Percentiles rank a stretch among this genome's conserved stretches.
Evolutionary conservation across 2,113 vertebrate species (phyloP).

Genomic region (Struthio camelus): DNA sequence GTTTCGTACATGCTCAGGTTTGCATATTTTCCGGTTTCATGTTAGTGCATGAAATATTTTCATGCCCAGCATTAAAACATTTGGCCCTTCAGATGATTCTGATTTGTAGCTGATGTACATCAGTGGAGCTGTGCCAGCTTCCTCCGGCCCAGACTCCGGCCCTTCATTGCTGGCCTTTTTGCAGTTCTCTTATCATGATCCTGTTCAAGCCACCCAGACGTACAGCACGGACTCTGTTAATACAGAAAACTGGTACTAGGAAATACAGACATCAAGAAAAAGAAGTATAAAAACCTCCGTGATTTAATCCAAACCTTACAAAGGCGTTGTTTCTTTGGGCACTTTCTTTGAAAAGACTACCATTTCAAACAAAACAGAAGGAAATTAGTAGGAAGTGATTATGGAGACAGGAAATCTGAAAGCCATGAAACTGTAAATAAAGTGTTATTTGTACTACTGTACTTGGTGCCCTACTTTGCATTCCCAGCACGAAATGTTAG

Average conservation of each 20-base stretch:
- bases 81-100: background rate
- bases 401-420: conserved; percentile 69
- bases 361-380: conserved; percentile 65
- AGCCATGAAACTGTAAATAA: conserved; percentile 65
- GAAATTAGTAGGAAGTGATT: conserved; percentile 69
- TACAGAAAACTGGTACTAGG: conserved; percentile 43
- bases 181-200: conserved; percentile 53
- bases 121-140: conserved; percentile 54
- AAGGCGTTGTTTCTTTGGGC: conserved; percentile 64
- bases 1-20: background rate
- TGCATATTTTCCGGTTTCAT: background rate
- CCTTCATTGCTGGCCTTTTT: conserved; percentile 50
- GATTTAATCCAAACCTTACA: conserved; percentile 68
- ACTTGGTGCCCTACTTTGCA: conserved; percentile 60
- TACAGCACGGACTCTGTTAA: conserved; percentile 57
- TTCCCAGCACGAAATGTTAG: conserved; percentile 70
- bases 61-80: background rate
- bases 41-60: background rate
- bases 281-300: conserved; percentile 53
- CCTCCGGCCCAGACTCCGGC: conserved; percentile 30
- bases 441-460: conserved; percentile 68
- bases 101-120: conserved; percentile 25
- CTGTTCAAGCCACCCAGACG: conserved; percentile 53
- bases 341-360: conserved; percentile 61
- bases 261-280: conserved; percentile 58